Conservation (phyloP, 2,888 invertebrate species). For the Argynnis bischoffii region DNA sequence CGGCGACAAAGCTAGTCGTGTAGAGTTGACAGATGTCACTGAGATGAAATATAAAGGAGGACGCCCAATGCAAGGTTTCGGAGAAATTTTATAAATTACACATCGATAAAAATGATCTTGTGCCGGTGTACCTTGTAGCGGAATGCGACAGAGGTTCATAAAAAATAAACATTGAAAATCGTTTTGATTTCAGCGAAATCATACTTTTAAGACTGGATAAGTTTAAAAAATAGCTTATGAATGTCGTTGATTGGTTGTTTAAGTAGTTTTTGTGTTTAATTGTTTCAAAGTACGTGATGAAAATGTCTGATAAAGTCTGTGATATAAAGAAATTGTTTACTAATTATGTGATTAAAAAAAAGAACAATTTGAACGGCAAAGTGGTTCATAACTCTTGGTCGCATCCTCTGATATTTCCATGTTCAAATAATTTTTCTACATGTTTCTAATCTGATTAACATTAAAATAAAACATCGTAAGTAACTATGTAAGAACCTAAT, state of each 20-base stretch:
- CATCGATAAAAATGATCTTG: slow-evolving; percentile 21
- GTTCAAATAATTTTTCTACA: no score
- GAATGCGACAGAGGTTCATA: not conserved
- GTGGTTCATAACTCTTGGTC: no score
- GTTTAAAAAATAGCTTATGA: not conserved
- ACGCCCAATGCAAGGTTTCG: slow-evolving; percentile 44
- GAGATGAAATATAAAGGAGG: slow-evolving; percentile 63
- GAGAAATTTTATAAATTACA: slow-evolving; percentile 45
- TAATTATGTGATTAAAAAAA: no score
- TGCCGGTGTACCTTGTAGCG: slow-evolving; percentile 9
- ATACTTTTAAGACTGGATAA: not conserved
- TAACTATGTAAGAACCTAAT: no score
- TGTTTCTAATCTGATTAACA: no score
- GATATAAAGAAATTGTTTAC: no score
- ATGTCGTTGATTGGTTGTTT: not conserved
- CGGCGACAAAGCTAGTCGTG: slow-evolving; percentile 67
- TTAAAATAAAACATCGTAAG: no score
- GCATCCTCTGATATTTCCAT: no score
- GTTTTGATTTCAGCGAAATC: slow-evolving; percentile 14
- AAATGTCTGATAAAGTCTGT: no score
- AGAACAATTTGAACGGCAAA: no score
- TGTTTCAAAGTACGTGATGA: no score
- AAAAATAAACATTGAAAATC: slow-evolving; percentile 1
- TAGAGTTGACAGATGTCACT: slow-evolving; percentile 66
- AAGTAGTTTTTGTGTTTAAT: no score